phyloP scores from a whole-genome alignment of 2,797 vertebrate genomes.

The Sebastes matsubarae region DNA sequence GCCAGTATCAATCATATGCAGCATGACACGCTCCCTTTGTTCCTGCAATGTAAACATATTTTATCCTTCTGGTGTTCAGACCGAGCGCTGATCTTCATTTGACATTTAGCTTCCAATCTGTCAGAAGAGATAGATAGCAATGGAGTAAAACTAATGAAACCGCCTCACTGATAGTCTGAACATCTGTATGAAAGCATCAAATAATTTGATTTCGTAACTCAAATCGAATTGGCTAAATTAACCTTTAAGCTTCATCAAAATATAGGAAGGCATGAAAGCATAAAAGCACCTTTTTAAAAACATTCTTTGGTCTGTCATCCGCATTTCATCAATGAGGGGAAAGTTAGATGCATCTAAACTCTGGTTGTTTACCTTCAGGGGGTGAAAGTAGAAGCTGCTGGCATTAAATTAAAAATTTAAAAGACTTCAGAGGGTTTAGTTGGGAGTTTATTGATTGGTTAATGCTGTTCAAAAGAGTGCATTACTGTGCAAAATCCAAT shows the following conservation, averaged over 20 bases:
- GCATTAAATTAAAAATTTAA: constrained; percentile 44
- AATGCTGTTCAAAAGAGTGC: constrained; percentile 1
- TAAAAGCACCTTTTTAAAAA: not conserved
- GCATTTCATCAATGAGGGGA: not conserved
- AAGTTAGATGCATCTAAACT: not conserved
- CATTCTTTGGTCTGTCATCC: not conserved
- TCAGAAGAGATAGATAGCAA: constrained; percentile 18
- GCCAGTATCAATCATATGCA: constrained; percentile 66
- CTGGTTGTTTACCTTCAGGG: not conserved
- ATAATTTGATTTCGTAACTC: not conserved
- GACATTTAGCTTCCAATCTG: constrained; percentile 54
- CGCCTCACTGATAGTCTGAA: not conserved
- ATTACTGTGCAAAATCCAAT: constrained; percentile 3
- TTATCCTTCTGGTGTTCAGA: constrained; percentile 49
- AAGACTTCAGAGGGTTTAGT: constrained; percentile 34
- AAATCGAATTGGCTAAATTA: not conserved
- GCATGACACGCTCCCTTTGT: constrained; percentile 67
- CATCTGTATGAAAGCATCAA: not conserved
- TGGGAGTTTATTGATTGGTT: constrained; percentile 17
- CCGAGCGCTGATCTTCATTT: constrained; percentile 27
- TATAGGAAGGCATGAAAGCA: not conserved
- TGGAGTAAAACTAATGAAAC: constrained; percentile 1
- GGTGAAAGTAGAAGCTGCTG: constrained; percentile 24
- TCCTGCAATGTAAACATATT: constrained; percentile 73
- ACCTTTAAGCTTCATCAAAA: not conserved